These are phyloP conservation scores for Apoderus coryli DNA, from an alignment of 2,888 invertebrate genomes.

Conservation along the genomic window DNA sequence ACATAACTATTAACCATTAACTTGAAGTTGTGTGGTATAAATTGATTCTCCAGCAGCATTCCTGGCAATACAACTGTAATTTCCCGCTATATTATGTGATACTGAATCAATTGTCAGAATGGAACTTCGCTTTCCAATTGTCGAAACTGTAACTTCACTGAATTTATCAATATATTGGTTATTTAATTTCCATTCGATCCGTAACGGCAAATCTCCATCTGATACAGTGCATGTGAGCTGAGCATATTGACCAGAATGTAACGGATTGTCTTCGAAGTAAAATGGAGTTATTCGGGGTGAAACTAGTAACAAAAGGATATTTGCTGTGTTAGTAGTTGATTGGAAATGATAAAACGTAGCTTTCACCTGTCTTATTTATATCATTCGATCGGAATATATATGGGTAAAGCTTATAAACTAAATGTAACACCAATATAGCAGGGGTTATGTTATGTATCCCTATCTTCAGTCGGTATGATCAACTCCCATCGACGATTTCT, in stretches of 20 bases:
- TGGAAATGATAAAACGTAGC: no score
- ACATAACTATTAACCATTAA: slow-evolving; percentile 42
- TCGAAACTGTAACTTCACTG: slow-evolving; percentile 39
- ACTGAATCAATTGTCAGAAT: slow-evolving; percentile 54
- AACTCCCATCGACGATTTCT: no score
- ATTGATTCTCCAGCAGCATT: slow-evolving; percentile 48
- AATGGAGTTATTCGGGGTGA: slow-evolving; percentile 67
- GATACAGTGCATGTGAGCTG: slow-evolving; percentile 46
- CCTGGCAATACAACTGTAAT: slow-evolving; percentile 49
- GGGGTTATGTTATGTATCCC: no score
- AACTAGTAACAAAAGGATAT: no score
- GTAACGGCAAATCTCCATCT: slow-evolving; percentile 60
- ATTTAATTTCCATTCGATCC: slow-evolving; percentile 61
- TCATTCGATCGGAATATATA: no score
- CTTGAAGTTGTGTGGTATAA: slow-evolving; percentile 45
- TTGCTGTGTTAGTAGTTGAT: no score
- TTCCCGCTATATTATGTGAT: slow-evolving; percentile 48
- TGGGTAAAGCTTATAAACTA: no score
- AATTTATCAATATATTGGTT: slow-evolving; percentile 42
- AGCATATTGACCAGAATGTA: slow-evolving; percentile 29
- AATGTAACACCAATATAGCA: no score
- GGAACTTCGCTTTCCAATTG: slow-evolving; percentile 44
- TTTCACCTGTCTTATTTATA: no score
- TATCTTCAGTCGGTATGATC: no score
- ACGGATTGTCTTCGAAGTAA: slow-evolving; percentile 58